Evolutionary conservation across 2,797 vertebrate species (phyloP).

Genomic region (Lateolabrax maculatus): DNA sequence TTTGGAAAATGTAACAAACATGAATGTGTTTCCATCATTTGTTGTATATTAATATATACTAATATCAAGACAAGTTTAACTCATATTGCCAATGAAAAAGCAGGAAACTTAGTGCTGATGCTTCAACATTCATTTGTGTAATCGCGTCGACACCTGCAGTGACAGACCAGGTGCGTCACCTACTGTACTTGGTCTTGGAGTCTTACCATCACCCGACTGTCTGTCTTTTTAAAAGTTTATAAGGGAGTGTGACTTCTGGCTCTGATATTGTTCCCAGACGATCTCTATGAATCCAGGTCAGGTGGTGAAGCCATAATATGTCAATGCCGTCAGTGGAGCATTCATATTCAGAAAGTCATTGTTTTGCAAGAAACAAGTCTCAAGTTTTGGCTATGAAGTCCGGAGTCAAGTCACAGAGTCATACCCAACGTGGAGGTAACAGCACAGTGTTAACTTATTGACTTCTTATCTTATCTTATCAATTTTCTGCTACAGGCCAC

Average conservation of each 20-base stretch:
- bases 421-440: not conserved
- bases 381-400: too few relatives aligned
- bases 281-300: not conserved
- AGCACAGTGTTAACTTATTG: not conserved
- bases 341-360: not conserved
- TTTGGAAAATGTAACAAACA: not conserved
- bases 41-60: not conserved
- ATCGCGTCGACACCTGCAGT: not conserved
- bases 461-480: not conserved
- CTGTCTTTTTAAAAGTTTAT: not conserved
- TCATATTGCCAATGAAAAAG: not conserved
- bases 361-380: not conserved
- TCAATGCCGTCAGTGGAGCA: not conserved
- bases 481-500: not conserved
- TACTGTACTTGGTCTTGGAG: not conserved
- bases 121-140: not conserved
- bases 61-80: too few relatives aligned
- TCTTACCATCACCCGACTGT: too few relatives aligned
- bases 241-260: not conserved
- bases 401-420: too few relatives aligned
- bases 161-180: not conserved
- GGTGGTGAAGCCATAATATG: not conserved
- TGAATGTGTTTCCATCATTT: not conserved
- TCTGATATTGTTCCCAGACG: not conserved
- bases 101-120: not conserved